phyloP scores from a whole-genome alignment of 2,888 invertebrate genomes.

The Gortyna flavago region DNA sequence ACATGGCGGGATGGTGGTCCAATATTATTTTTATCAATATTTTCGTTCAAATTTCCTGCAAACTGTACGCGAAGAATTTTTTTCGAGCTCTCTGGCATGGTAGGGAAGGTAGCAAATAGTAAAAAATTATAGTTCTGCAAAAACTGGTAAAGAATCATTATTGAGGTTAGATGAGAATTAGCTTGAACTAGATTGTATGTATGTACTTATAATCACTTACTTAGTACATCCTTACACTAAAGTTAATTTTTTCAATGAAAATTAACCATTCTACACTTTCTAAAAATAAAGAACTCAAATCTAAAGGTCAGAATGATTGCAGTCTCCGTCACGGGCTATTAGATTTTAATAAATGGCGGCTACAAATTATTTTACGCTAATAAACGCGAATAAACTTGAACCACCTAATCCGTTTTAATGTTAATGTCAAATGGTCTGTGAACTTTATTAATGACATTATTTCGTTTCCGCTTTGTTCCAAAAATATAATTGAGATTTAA shows the following conservation, averaged over 20 bases:
- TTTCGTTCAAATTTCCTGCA: constrained; percentile 40
- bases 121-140: not conserved
- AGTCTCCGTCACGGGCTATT: constrained; percentile 21
- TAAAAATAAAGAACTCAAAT: not conserved
- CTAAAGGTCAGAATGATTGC: constrained; percentile 17
- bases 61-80: constrained; percentile 40
- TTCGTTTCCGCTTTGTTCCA: constrained; percentile 24
- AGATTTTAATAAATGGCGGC: constrained; percentile 27
- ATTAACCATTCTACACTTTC: not conserved
- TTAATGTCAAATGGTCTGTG: constrained; percentile 37
- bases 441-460: constrained; percentile 27
- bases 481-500: constrained; percentile 9
- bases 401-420: constrained; percentile 31
- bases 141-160: constrained; percentile 1
- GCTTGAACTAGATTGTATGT: not conserved
- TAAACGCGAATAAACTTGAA: constrained; percentile 28
- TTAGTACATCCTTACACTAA: not conserved
- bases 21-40: constrained; percentile 55
- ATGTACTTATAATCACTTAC: not conserved
- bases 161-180: not conserved
- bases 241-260: not conserved
- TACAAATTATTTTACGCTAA: constrained; percentile 29
- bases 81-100: constrained; percentile 10
- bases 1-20: constrained; percentile 14
- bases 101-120: not conserved